Conservation (phyloP, 1,140 invertebrate species). For the Magallana ariakensis region DNA sequence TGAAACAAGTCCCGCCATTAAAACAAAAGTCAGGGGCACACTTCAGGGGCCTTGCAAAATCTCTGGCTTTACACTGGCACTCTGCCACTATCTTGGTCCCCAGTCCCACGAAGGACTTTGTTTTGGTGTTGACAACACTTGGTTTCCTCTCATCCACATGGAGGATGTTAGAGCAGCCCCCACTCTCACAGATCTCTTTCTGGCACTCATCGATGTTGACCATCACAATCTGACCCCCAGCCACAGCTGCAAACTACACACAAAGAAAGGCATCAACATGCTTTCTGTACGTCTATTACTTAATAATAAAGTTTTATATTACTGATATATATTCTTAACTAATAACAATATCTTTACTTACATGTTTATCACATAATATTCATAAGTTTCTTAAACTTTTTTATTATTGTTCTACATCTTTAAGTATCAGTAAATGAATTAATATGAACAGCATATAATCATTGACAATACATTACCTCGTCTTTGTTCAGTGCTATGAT, state of each 20-base stretch:
- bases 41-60: conserved; percentile 79
- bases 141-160: conserved; percentile 87
- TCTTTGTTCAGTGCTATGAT: conserved; percentile 95
- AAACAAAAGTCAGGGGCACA: conserved; percentile 94
- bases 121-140: conserved; percentile 97
- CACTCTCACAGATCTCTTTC: conserved; percentile 95
- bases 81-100: conserved; percentile 92
- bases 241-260: conserved; percentile 90
- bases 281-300: too few species aligned
- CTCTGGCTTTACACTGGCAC: conserved; percentile 81
- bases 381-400: too few species aligned
- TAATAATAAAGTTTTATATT: too few species aligned
- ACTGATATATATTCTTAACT: too few species aligned
- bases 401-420: too few species aligned
- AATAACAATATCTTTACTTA: too few species aligned
- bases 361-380: too few species aligned
- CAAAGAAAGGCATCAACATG: conserved; percentile 15
- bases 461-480: conserved; percentile 82
- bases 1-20: conserved; percentile 93
- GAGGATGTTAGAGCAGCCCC: conserved; percentile 94
- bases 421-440: too few species aligned
- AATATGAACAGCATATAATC: too few species aligned
- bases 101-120: conserved; percentile 95
- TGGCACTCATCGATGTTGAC: conserved; percentile 98
- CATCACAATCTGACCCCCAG: conserved; percentile 98